phyloP scores from a whole-genome alignment of 2,888 invertebrate species.

The Leptopterna dolabrata region DNA sequence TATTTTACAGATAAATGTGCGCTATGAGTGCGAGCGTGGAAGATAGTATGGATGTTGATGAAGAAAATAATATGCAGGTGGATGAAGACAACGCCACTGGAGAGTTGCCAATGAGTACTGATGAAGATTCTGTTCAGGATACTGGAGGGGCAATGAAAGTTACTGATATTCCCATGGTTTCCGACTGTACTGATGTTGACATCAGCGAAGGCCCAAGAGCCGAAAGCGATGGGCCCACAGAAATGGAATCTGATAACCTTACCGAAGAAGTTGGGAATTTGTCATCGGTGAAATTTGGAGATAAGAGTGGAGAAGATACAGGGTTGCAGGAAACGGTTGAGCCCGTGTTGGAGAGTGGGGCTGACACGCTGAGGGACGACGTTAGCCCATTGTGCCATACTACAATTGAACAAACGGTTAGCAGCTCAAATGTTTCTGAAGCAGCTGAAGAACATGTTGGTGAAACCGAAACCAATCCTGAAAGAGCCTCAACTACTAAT shows the following conservation, averaged over 20 bases:
- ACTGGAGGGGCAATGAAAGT: neutral
- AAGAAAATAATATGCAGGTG: conserved; percentile 20
- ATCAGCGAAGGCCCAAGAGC: neutral
- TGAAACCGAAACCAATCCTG: neutral
- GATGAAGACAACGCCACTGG: conserved; percentile 15
- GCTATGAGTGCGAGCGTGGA: neutral
- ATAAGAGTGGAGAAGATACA: neutral
- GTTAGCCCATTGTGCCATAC: neutral
- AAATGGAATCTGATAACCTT: conserved; percentile 35
- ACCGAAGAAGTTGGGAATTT: neutral
- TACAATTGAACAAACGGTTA: neutral
- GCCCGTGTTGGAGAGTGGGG: neutral
- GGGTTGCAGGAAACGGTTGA: neutral
- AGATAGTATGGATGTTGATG: conserved; percentile 44
- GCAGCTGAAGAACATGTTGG: neutral
- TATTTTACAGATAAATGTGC: neutral
- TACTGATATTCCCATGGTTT: neutral
- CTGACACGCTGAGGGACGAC: neutral
- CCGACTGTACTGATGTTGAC: conserved; percentile 28
- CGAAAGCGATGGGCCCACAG: neutral
- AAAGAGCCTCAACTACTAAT: neutral
- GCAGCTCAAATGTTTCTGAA: neutral
- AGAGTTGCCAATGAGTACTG: conserved; percentile 38
- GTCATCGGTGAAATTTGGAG: neutral
- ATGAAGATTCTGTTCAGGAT: conserved; percentile 12